Evolutionary conservation across 2,888 invertebrate genomes (phyloP).

Genomic region (Diarsia mendica): DNA sequence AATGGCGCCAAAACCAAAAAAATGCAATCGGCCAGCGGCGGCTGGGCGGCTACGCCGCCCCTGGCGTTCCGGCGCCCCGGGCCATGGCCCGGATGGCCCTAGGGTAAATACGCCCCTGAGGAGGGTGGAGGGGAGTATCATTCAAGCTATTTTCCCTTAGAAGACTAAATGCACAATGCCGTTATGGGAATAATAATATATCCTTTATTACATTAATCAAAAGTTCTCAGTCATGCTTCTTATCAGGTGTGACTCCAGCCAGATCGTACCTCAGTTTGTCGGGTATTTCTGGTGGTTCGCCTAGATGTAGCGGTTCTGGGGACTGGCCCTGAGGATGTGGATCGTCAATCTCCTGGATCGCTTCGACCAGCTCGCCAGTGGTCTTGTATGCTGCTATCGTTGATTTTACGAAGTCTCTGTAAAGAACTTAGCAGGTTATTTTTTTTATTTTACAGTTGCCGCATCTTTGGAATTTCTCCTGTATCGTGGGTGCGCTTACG

Average conservation of each 20-base stretch:
- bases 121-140: neutral
- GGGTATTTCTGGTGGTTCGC: neutral
- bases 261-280: neutral
- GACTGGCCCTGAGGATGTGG: slow-evolving; percentile 10
- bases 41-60: too few relatives aligned
- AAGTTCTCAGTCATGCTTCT: slow-evolving; percentile 30
- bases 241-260: slow-evolving; percentile 17
- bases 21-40: too few relatives aligned
- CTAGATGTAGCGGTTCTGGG: neutral
- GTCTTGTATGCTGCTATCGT: slow-evolving; percentile 86
- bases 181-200: neutral
- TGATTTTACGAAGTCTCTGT: slow-evolving; percentile 83
- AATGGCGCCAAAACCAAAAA: too few relatives aligned
- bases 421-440: neutral
- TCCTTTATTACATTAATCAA: slow-evolving; percentile 19
- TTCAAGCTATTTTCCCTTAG: neutral
- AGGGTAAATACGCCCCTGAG: too few relatives aligned
- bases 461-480: too few relatives aligned
- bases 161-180: neutral
- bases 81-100: too few relatives aligned
- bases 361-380: slow-evolving; percentile 80
- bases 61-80: too few relatives aligned
- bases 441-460: too few relatives aligned
- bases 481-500: too few relatives aligned
- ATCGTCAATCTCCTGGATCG: slow-evolving; percentile 75